Percentiles rank a stretch among this genome's conserved stretches.
Evolutionary conservation across 2,113 vertebrate species (phyloP).

Genomic region (Potamarius usumacintae): DNA sequence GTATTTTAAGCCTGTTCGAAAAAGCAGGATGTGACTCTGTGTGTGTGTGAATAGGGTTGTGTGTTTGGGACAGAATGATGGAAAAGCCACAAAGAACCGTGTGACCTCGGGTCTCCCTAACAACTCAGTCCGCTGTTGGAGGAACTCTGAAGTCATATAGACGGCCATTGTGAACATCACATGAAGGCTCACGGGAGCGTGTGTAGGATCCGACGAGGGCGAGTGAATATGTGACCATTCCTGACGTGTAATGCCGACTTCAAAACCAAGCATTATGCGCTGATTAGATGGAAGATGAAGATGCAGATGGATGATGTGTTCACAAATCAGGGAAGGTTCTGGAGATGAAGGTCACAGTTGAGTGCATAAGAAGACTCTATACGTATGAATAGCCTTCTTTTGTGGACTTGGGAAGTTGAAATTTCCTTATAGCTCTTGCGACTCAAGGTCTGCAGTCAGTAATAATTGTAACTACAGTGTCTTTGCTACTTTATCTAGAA

Average conservation of each 20-base stretch:
- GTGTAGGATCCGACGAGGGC: neutral
- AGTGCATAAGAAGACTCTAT: neutral
- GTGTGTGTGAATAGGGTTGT: constrained; percentile 52
- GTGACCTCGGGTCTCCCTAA: constrained; percentile 53
- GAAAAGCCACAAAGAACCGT: constrained; percentile 45
- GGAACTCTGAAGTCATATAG: constrained; percentile 46
- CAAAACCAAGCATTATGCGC: neutral
- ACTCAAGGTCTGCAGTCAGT: neutral
- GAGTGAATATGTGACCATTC: neutral
- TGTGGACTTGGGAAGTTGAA: neutral
- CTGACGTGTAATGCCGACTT: neutral
- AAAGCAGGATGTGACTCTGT: constrained; percentile 34
- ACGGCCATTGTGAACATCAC: constrained; percentile 40
- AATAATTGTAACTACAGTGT: neutral
- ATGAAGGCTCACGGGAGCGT: neutral
- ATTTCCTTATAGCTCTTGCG: neutral
- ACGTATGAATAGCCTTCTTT: neutral
- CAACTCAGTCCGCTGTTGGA: constrained; percentile 41
- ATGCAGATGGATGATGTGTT: neutral
- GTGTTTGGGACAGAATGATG: constrained; percentile 46
- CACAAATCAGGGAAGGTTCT: neutral
- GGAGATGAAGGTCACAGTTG: neutral
- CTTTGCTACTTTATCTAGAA: too few species aligned
- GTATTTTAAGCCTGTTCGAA: constrained; percentile 41
- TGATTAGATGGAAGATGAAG: neutral